Evolutionary conservation across 1,140 invertebrate genomes (phyloP), one percentile per base, ranked within the genome.

Genomic region (Caenorhabditis inopinata): DNA sequence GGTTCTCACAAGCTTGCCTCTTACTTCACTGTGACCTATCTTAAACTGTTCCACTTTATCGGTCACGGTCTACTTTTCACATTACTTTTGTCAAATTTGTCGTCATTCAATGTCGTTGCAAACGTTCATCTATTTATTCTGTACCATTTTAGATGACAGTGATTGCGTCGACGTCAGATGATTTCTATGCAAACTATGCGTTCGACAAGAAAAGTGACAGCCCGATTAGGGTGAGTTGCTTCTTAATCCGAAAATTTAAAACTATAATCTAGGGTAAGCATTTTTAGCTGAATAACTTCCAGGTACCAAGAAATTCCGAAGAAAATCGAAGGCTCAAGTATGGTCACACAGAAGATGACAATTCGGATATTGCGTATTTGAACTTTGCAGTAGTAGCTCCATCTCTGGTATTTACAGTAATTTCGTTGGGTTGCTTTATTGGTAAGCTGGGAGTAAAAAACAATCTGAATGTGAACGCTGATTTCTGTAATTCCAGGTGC

Each of bases 331-430:
- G 47, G 18, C 58, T 62, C 16, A 78, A 78, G 21, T 32, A 78
- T 14, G 76, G 76, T 4, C 76, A 78, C 18, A 7, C 32, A 45
- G 76, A 78, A 47, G 76, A 78, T 35, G 76, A 78, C 29, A 78
- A 78, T 18, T 78, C 76, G 42, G 76, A 78, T 53, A 78, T 78
- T 16, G 76, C 76, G 11, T 78, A 78, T 47, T 42, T 78, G 29
- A 78, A 78, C 14, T 62, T 78, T 68, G 51, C 76, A 18, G 49
- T 78, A 23, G 1, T 58, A 42, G 38, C 47, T 29, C 74, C 74
- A 9, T 75, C 74, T n/a, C 29, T 75, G 6, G 3, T 75, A n/a
- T 75, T 75, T 21, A 47, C 74, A 27, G 45, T 75, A 2, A 29
- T 75, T 18, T 75, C 74, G 0, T 32, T 75, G 47, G 25, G 25